phyloP scores from a whole-genome alignment of 2,888 invertebrate genomes.

The Endomychus coccineus region DNA sequence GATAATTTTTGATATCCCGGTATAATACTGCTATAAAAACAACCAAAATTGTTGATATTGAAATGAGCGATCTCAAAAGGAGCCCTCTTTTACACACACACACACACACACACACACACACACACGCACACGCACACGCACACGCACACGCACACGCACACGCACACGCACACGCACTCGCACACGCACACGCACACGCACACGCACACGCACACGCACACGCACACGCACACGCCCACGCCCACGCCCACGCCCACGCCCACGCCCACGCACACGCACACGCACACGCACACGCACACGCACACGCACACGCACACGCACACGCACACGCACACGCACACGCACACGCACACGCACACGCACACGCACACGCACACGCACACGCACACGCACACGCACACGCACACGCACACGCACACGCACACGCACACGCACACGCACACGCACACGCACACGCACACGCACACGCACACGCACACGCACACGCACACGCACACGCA shows the following conservation, averaged over 20 bases:
- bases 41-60: no score
- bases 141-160: slow-evolving; percentile 14
- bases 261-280: no score
- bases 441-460: slow-evolving; percentile 12
- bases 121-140: slow-evolving; percentile 14
- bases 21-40: no score
- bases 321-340: slow-evolving; percentile 12
- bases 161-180: slow-evolving; percentile 13
- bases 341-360: slow-evolving; percentile 13
- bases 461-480: slow-evolving; percentile 2
- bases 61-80: no score
- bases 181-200: slow-evolving; percentile 14
- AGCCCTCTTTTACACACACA: no score
- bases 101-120: slow-evolving; percentile 9
- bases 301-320: slow-evolving; percentile 13
- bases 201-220: slow-evolving; percentile 13
- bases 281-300: slow-evolving; percentile 9
- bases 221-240: no score
- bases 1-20: no score
- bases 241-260: no score
- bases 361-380: slow-evolving; percentile 6
- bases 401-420: slow-evolving; percentile 10
- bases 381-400: slow-evolving; percentile 3
- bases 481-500: slow-evolving; percentile 4
- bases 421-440: slow-evolving; percentile 12